Conservation (phyloP, 1,140 invertebrate genomes). For the Anagrus nilaparvatae region DNA sequence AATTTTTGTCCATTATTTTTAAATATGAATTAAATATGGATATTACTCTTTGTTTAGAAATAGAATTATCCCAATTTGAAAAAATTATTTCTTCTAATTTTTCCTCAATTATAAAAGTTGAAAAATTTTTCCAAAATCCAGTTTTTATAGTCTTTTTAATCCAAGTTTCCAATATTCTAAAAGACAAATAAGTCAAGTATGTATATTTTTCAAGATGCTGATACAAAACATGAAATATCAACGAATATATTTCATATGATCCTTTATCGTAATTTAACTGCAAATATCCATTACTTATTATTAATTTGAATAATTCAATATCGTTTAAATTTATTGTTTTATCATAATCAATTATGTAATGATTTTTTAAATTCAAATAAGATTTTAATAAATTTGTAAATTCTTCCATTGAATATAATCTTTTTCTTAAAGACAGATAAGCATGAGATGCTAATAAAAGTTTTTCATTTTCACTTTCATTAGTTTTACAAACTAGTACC, state of each 20-base stretch:
- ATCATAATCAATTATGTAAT: conserved; percentile 14
- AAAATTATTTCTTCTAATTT: conserved; percentile 29
- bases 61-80: conserved; percentile 22
- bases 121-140: conserved; percentile 20
- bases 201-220: conserved; percentile 29
- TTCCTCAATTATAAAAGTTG: conserved; percentile 21
- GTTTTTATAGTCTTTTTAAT: conserved; percentile 20
- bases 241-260: conserved; percentile 13
- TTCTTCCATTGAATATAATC: conserved; percentile 2
- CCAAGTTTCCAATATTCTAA: conserved; percentile 30
- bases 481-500: conserved; percentile 12
- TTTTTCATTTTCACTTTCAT: conserved; percentile 21
- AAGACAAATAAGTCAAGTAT: conserved; percentile 29
- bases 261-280: conserved; percentile 20
- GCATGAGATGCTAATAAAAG: conserved; percentile 23
- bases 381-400: conserved; percentile 14
- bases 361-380: conserved; percentile 14
- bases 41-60: conserved; percentile 15
- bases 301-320: conserved; percentile 25
- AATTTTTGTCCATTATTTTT: conserved; percentile 28
- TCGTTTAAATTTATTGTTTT: conserved; percentile 17
- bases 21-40: conserved; percentile 24
- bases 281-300: conserved; percentile 27
- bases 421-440: conserved; percentile 18
- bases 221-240: conserved; percentile 23